phyloP scores from a whole-genome alignment of 2,888 invertebrate genomes.

The Cephus rjabovi region DNA sequence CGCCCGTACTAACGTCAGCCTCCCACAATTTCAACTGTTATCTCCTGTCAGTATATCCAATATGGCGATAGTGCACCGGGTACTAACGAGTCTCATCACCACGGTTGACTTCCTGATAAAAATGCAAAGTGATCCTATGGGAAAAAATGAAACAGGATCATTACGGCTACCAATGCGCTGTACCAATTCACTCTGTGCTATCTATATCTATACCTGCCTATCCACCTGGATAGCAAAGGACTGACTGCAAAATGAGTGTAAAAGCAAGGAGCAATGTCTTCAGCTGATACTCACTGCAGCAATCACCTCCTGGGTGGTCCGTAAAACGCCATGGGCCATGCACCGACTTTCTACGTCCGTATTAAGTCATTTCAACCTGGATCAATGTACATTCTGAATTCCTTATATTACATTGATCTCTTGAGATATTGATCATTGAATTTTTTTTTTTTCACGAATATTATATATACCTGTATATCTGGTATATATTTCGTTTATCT shows the following conservation, averaged over 20 bases:
- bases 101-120: neutral
- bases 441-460: too few species aligned
- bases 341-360: conserved; percentile 25
- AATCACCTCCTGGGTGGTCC: conserved; percentile 62
- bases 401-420: too few species aligned
- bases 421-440: neutral
- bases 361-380: conserved; percentile 31
- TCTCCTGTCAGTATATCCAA: neutral
- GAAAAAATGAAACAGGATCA: neutral
- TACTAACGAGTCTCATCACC: neutral
- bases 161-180: neutral
- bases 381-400: neutral
- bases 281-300: conserved; percentile 53
- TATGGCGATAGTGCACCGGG: neutral
- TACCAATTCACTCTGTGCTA: neutral
- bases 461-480: neutral
- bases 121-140: neutral
- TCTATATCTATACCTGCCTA: neutral
- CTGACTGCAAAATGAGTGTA: neutral
- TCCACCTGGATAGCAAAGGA: neutral
- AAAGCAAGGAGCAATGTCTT: conserved; percentile 15
- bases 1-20: neutral
- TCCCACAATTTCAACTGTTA: neutral
- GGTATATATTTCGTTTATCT: neutral
- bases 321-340: conserved; percentile 49